Percentiles rank a stretch among this genome's conserved stretches.
These are phyloP conservation scores for Zosterops hypoxanthus DNA, from an alignment of 2,113 vertebrate species.

Conservation along the genomic window DNA sequence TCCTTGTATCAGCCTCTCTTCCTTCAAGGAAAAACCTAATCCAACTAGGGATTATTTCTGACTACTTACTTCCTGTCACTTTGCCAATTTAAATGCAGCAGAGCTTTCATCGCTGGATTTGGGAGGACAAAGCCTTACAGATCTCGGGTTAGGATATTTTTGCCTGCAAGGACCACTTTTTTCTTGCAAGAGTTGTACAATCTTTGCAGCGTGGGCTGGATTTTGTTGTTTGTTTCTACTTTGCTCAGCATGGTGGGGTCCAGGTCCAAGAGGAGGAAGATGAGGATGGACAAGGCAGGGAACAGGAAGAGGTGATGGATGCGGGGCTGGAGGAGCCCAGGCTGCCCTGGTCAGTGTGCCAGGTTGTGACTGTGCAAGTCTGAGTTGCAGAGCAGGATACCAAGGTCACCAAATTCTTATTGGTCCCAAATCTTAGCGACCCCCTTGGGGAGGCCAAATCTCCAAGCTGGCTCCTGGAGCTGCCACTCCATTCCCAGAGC, in stretches of 20 bases:
- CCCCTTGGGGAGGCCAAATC: not conserved
- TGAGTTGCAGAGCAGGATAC: not conserved
- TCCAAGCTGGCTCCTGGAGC: accelerated
- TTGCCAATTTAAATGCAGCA: slow-evolving; percentile 48
- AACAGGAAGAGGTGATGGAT: not conserved
- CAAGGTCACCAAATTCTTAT: not conserved
- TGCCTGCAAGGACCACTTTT: not conserved
- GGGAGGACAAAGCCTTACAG: slow-evolving; percentile 35
- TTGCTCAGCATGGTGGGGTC: not conserved
- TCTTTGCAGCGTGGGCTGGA: not conserved
- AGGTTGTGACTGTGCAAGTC: not conserved
- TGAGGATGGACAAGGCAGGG: not conserved
- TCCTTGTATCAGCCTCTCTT: not conserved
- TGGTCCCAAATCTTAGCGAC: not conserved
- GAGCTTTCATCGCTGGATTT: slow-evolving; percentile 24
- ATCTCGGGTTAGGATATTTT: not conserved
- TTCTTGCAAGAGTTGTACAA: not conserved
- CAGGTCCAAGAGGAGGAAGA: not conserved
- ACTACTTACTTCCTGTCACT: slow-evolving; percentile 36
- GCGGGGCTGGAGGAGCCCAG: not conserved
- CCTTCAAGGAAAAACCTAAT: slow-evolving; percentile 56
- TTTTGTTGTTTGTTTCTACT: not conserved
- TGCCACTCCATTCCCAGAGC: accelerated
- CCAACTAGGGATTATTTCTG: slow-evolving; percentile 61
- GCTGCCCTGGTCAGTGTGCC: not conserved